phyloP scores from a whole-genome alignment of 2,888 invertebrate species.

The Agrilus mali region DNA sequence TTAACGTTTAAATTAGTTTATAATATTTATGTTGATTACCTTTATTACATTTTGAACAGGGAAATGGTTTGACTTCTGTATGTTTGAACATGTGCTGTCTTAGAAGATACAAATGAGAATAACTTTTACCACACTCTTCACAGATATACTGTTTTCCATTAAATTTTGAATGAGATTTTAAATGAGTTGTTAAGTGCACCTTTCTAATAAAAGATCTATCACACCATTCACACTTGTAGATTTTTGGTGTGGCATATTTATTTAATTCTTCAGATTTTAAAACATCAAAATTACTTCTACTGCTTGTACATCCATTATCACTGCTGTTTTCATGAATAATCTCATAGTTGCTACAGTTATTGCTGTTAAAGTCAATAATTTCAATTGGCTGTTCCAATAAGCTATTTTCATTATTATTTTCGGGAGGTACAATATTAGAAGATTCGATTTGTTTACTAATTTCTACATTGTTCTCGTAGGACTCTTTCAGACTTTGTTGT shows the following conservation, averaged over 20 bases:
- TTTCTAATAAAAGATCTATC: conserved; percentile 12
- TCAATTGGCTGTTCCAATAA: too few relatives aligned
- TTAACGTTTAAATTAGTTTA: too few relatives aligned
- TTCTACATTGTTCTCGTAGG: too few relatives aligned
- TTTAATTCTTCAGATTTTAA: neutral
- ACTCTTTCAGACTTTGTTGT: too few relatives aligned
- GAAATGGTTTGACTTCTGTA: conserved; percentile 24
- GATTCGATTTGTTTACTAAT: too few relatives aligned
- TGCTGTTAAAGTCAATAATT: too few relatives aligned
- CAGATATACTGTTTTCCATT: conserved; percentile 15
- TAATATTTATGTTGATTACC: conserved; percentile 12
- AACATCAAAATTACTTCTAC: neutral
- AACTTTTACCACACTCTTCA: conserved; percentile 21
- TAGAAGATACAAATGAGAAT: conserved; percentile 23
- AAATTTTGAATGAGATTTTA: conserved; percentile 11
- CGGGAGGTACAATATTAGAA: neutral
- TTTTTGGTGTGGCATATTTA: conserved; percentile 1
- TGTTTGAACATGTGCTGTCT: conserved; percentile 27
- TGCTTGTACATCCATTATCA: too few relatives aligned
- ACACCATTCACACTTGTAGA: conserved; percentile 15
- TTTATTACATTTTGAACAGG: conserved; percentile 25
- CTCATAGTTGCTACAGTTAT: too few relatives aligned
- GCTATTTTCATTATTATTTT: neutral
- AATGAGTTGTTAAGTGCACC: conserved; percentile 12
- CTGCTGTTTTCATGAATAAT: too few relatives aligned